phyloP scores from a whole-genome alignment of 2,797 vertebrate species.

The Gadopsis bispinosus region DNA sequence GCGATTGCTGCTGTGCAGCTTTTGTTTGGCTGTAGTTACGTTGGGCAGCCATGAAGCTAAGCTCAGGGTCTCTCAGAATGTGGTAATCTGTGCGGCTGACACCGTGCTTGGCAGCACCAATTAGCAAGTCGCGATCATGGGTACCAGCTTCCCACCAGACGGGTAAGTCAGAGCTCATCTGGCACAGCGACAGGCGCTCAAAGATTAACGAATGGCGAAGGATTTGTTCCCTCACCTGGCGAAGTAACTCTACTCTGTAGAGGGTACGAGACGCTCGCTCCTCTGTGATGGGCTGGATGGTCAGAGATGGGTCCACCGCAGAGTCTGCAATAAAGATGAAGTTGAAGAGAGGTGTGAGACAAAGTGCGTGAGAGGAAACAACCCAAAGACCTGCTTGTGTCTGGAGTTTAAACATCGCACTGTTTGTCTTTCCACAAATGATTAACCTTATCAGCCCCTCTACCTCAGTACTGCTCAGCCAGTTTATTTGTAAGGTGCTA shows the following conservation, averaged over 20 bases:
- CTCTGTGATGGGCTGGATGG: conserved; percentile 97
- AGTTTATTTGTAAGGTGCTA: conserved; percentile 40
- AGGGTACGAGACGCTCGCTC: conserved; percentile 96
- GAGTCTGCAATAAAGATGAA: conserved; percentile 81
- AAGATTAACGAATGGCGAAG: conserved; percentile 92
- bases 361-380: conserved; percentile 2
- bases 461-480: conserved; percentile 29
- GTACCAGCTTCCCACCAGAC: conserved; percentile 97
- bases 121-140: conserved; percentile 96
- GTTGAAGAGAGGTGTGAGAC: conserved; percentile 10
- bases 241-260: conserved; percentile 95
- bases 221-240: conserved; percentile 97
- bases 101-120: conserved; percentile 96
- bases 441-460: conserved; percentile 68
- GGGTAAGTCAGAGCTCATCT: conserved; percentile 93
- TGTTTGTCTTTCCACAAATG: conserved; percentile 71
- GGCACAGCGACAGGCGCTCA: conserved; percentile 93
- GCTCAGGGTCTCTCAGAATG: conserved; percentile 97
- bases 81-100: conserved; percentile 99
- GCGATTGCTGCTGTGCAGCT: conserved; percentile 83
- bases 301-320: conserved; percentile 90
- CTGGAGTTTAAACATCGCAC: conserved; percentile 37
- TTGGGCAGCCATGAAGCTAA: conserved; percentile 95
- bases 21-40: conserved; percentile 95
- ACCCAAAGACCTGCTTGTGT: conserved; percentile 41